Base-by-base conservation (phyloP, 2,888 invertebrate species). In the Tetragonula carbonaria region DNA sequence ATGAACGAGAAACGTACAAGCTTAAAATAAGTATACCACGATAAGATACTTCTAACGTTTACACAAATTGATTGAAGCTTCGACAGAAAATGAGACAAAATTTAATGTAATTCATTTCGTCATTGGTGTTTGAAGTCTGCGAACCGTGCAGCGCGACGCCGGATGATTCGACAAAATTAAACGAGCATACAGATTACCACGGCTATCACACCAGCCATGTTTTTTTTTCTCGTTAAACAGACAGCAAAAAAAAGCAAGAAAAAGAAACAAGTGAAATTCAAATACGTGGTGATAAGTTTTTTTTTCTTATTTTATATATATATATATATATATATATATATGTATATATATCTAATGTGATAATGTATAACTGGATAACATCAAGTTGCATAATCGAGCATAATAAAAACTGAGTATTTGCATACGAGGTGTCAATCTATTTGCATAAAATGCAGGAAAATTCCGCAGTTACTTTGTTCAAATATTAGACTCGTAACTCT, bases 21-120 rank as follows among this genome's bases (percentile, higher is more conserved):
- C 65, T 33, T n/a, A 4, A 16, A 50, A 63, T 70, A 78, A 77
- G 38, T 55, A 38, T 55, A 50, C 45, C 70, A 74, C 51, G 82
- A 82, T 80, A 80, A 81, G 80, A 67, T 72, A 80, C 38, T 78
- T 14, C 71, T 28, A 50, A 55, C 23, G 51, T 80, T 45, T 77
- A 55, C 50, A 28, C 55, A 63, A n/a, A 67, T 5, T 62, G 55
- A 18, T 28, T 66, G 45, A 51, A 16, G 53, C 71, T 82, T 74
- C 82, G 70, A 80, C 68, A 82, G 28, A 65, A 45, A 80, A 70
- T 16, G 13, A 59, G 45, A 73, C n/a, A 73, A 74, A 80, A 71
- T 82, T 74, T 65, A 80, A 82, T 74, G 23, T 53, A 53, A 63
- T 50, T n/a, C 51, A 68, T 80, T 79, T 68, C 67, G 68, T 76